Evolutionary conservation across 1,140 invertebrate genomes (phyloP), one percentile per base, ranked within the genome.

Genomic region (Meteorus sp.): DNA sequence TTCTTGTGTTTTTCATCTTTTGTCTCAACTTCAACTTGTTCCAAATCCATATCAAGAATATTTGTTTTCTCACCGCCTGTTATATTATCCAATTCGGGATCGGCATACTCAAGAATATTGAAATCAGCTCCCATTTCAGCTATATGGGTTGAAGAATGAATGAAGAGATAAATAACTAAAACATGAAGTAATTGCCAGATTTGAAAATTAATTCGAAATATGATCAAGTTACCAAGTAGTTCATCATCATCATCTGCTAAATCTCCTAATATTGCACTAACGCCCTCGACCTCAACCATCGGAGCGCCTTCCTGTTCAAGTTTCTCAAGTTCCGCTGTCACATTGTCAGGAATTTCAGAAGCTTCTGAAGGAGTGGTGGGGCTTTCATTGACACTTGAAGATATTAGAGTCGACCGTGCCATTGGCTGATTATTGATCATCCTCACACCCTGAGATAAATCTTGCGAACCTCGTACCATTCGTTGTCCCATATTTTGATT

Each of bases 101-200:
- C 94, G 0, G 93, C 94, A 81, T 96, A 97, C 77, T 95, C 92
- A 33, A 97, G 75, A 68, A 98, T 96, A 75, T 97, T 97, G 78
- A 97, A 97, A 77, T 96, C 94, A 70, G 93, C 89, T 11, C 93
- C 93, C 83, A 95, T 91, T 82, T 93, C 90, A 27, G 89, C 92
- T 82, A 82, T 80, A 63, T 84, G 70, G 39, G 43, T 23, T 33
- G 41, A 60, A 22, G 25, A 55, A 29, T 13, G n/a, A 27, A 19
- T 9, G 13, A 20, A 47, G 50, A 57, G 63, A 15, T 8, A 47
- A 27, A 17, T 57, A 19, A n/a, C 17, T 27, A 56, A 19, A 13
- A 25, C 22, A 6, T 39, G 19, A 17, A 17, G 7, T 19, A 15
- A 57, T 25, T 39, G 6, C 17, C 23, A 56, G 43, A 51, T 44